phyloP scores from a whole-genome alignment of 2,113 vertebrate species.

The Pleuronectes platessa region DNA sequence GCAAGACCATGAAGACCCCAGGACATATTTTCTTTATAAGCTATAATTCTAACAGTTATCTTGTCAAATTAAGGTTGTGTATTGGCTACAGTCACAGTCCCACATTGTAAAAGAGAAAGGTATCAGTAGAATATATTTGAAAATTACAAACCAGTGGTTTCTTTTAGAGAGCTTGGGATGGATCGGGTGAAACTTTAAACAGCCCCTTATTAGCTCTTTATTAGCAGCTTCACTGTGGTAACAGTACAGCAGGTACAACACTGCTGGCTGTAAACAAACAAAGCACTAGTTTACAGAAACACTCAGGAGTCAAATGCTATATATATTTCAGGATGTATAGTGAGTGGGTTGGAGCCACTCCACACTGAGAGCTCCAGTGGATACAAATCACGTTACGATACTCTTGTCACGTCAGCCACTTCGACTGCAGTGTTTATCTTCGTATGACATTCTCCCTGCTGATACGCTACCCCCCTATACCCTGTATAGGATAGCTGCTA shows the following conservation, averaged over 20 bases:
- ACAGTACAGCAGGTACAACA: not conserved
- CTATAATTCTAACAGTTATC: not conserved
- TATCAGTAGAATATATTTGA: not conserved
- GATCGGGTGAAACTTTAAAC: not conserved
- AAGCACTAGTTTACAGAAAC: slow-evolving; percentile 13
- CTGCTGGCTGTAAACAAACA: slow-evolving; percentile 10
- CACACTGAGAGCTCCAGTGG: slow-evolving; percentile 32
- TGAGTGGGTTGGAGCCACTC: slow-evolving; percentile 41
- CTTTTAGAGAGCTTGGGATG: not conserved
- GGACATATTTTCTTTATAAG: not conserved
- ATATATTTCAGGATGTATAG: slow-evolving; percentile 16
- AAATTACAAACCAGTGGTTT: not conserved
- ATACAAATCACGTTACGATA: slow-evolving; percentile 54
- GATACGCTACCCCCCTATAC: slow-evolving; percentile 13
- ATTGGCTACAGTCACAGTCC: not conserved
- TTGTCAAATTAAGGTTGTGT: not conserved
- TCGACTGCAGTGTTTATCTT: slow-evolving; percentile 69
- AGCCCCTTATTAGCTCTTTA: not conserved
- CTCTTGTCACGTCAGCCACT: slow-evolving; percentile 64
- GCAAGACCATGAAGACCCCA: not conserved
- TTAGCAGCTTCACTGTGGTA: slow-evolving; percentile 1
- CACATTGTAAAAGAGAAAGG: not conserved
- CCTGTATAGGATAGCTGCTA: slow-evolving; percentile 19
- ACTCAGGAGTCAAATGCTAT: slow-evolving; percentile 15
- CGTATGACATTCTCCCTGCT: slow-evolving; percentile 65